phyloP scores from a whole-genome alignment of 23 tunicate species.

The Ascidia mentula region DNA sequence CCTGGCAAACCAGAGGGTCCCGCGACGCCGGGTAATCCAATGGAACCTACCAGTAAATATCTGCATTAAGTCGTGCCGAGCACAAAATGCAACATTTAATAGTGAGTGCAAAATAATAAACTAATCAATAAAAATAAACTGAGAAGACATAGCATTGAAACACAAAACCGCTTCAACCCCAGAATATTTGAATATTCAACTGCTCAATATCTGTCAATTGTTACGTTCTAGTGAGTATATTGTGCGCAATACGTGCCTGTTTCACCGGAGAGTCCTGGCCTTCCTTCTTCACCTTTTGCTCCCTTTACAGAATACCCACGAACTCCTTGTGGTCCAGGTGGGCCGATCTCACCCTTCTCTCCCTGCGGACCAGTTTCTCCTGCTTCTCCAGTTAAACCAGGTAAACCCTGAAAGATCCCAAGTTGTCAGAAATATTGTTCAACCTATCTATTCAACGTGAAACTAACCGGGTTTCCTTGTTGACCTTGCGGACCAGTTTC shows the following conservation, averaged over 20 bases:
- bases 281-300: constrained; percentile 46
- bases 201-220: too few species aligned
- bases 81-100: too few species aligned
- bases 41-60: not conserved
- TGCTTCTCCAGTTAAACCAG: constrained; percentile 51
- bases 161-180: too few species aligned
- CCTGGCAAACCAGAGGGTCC: constrained; percentile 78
- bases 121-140: too few species aligned
- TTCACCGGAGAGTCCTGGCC: constrained; percentile 44
- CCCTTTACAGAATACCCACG: constrained; percentile 56
- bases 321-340: constrained; percentile 47
- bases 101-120: too few species aligned
- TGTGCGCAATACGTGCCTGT: constrained; percentile 23
- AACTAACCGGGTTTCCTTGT: constrained; percentile 50
- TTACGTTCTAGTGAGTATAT: too few species aligned
- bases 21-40: not conserved
- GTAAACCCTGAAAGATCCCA: constrained; percentile 22
- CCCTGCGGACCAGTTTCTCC: constrained; percentile 70
- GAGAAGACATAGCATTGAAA: too few species aligned
- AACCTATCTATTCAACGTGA: not conserved
- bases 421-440: not conserved
- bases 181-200: too few species aligned
- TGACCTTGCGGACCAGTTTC: constrained; percentile 65
- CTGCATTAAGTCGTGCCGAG: too few species aligned
- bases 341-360: constrained; percentile 42